Base-by-base conservation (phyloP, 2,888 invertebrate species). In the Melanophora roralis region DNA sequence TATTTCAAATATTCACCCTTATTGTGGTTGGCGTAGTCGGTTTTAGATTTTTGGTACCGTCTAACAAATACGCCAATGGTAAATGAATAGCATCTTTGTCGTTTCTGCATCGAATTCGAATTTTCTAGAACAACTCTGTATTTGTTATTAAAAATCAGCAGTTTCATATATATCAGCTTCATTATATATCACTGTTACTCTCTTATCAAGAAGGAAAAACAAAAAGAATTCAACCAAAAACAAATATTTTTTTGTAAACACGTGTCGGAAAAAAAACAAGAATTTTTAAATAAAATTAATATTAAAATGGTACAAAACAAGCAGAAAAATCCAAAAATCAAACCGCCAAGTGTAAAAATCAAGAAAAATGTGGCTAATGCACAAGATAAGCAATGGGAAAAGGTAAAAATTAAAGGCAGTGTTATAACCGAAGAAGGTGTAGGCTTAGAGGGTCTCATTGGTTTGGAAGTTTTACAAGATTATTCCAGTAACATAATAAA, bases 391-490 rank as follows among this genome's bases (percentile, higher is more conserved):
- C 73, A 78, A 82, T 95, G 95, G 95, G 92, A 93, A 84, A 92
- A 93, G 5, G 92, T 95, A 0, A 91, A 93, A 78, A 89, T 94
- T 34, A 93, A 93, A 81, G 93, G 93, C 19, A 91, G 89, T 78
- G 84, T 92, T 74, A 85, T 90, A 40, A 86, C 88, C 0, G 88
- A 91, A 60, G 90, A 91, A 47, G 89, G 89, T 14, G 89, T 87
- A 2, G 91, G 91, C 75, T 91, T 94, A 65, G 93, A 94, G 81
- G 94, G 94, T 11, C 92, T 96, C 78, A 92, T 95, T 38, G 96
- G 95, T 0, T 91, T 96, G 49, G 96, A 96, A 89, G 95, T 96
- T 85, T 92, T 96, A 77, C 92, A 92, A 3, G 92, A 93, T 82
- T 96, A 96, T 86, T 92, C 92, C 79, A 87, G 85, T 1, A 64